Base-by-base conservation (phyloP, 2,113 vertebrate genomes). In the Chaetodon auriga region DNA sequence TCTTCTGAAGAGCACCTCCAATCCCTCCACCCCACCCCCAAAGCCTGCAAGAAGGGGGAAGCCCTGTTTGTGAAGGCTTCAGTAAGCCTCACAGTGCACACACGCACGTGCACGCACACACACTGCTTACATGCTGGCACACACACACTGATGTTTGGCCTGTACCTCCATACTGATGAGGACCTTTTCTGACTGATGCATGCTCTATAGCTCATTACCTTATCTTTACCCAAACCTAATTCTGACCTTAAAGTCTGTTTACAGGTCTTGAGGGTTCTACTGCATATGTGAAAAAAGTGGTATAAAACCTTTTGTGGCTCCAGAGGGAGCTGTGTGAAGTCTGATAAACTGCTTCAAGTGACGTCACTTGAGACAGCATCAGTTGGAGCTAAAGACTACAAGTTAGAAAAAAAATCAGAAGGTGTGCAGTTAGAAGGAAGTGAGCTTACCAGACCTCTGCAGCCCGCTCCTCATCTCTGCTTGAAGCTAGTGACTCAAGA, bases 1-100 rank as follows among this genome's bases (percentile, higher is more conserved):
- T 92, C 82, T 82, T 90, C 85, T 66, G 61, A 84, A 83, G 89
- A 90, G 87, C 87, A 80, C 85, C 88, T 90, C 74, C 91, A 92
- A 90, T 91, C 92, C 87, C 83, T 48, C 83, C 66, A 64, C 73
- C 87, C 85, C 68, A 46, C 77, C 86, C 75, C 91, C 83, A 93
- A 93, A 94, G 91, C 89, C 88, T 80, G 73, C 81, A 30, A 81
- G 51, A 68, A 48, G 77, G 68, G 75, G 90, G 82, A 78, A 85
- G 36, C 84, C 87, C 90, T 85, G 89, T 91, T 89, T 89, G 80
- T 80, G 63, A 85, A 91, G 79, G 69, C 69, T 74, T 51, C 75
- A 4, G 63, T 87, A 91, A 92, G 89, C 84, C 87, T 80, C 68
- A n/a, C 23, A 35, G 5, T 72, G 43, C 60, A 58, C 68, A 19